Evolutionary conservation across 2,797 vertebrate genomes (phyloP).

Genomic region (Betta splendens): DNA sequence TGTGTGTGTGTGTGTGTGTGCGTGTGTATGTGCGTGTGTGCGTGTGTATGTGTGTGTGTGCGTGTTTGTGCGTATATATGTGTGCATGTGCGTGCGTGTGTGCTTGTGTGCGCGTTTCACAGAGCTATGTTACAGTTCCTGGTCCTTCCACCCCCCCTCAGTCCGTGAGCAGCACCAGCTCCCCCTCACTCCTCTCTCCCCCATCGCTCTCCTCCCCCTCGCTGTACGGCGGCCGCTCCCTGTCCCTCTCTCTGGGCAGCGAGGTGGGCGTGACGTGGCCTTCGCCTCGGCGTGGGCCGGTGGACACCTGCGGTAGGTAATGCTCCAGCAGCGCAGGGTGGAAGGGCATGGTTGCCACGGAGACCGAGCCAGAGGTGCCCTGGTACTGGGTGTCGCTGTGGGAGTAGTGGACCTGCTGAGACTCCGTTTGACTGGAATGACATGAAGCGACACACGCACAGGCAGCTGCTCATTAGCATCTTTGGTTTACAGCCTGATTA

Average conservation of each 20-base stretch:
- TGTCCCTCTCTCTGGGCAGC: conserved; percentile 72
- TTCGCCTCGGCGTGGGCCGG: conserved; percentile 74
- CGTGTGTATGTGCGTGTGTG: too few relatives aligned
- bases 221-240: conserved; percentile 86
- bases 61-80: too few relatives aligned
- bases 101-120: too few relatives aligned
- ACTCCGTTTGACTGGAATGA: conserved; percentile 78
- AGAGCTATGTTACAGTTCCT: too few relatives aligned
- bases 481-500: too few relatives aligned
- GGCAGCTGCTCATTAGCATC: too few relatives aligned
- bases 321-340: conserved; percentile 88
- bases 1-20: conserved; percentile 10
- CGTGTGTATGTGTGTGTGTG: conserved; percentile 10
- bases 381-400: conserved; percentile 74
- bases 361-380: conserved; percentile 57
- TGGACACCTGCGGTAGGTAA: conserved; percentile 84
- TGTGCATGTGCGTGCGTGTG: conserved; percentile 15
- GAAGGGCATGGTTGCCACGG: conserved; percentile 83
- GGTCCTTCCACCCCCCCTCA: conserved; percentile 64
- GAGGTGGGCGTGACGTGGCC: conserved; percentile 61
- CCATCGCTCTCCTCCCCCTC: conserved; percentile 92
- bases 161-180: conserved; percentile 95
- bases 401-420: conserved; percentile 79
- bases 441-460: conserved; percentile 1
- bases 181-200: conserved; percentile 91